Evolutionary conservation across 2,797 vertebrate species (phyloP).

Genomic region (Cirrhinus mrigala): DNA sequence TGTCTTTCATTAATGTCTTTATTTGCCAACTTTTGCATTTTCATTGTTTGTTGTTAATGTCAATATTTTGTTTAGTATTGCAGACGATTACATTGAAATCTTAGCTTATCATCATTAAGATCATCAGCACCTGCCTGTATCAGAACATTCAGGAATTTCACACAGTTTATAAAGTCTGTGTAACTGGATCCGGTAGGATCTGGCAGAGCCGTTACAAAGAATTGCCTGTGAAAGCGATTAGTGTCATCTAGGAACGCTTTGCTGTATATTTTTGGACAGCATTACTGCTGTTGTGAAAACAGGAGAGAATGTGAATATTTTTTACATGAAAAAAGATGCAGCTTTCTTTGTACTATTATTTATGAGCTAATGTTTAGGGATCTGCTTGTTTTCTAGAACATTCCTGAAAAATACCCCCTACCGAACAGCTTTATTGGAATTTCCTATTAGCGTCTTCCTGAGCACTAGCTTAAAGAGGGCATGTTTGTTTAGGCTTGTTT

Average conservation of each 20-base stretch:
- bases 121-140: constrained; percentile 40
- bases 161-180: constrained; percentile 24
- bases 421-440: constrained; percentile 35
- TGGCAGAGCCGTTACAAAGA: constrained; percentile 27
- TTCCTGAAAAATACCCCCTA: constrained; percentile 17
- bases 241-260: constrained; percentile 40
- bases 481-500: constrained; percentile 56
- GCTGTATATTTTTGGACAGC: constrained; percentile 34
- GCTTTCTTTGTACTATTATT: neutral
- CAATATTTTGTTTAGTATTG: constrained; percentile 15
- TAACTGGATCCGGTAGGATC: constrained; percentile 35
- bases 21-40: neutral
- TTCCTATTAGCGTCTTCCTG: constrained; percentile 29
- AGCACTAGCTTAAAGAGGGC: constrained; percentile 12
- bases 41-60: neutral
- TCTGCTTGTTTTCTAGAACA: neutral
- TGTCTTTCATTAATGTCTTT: constrained; percentile 7
- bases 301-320: constrained; percentile 25
- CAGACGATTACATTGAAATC: constrained; percentile 24
- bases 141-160: constrained; percentile 25
- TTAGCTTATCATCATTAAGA: constrained; percentile 21
- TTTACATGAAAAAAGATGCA: constrained; percentile 11
- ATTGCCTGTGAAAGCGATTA: constrained; percentile 49
- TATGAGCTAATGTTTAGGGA: constrained; percentile 6
- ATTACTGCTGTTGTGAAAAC: constrained; percentile 43